These are phyloP conservation scores for Disparrhopalites patrizii DNA, from an alignment of 2,888 invertebrate species.

Conservation along the genomic window DNA sequence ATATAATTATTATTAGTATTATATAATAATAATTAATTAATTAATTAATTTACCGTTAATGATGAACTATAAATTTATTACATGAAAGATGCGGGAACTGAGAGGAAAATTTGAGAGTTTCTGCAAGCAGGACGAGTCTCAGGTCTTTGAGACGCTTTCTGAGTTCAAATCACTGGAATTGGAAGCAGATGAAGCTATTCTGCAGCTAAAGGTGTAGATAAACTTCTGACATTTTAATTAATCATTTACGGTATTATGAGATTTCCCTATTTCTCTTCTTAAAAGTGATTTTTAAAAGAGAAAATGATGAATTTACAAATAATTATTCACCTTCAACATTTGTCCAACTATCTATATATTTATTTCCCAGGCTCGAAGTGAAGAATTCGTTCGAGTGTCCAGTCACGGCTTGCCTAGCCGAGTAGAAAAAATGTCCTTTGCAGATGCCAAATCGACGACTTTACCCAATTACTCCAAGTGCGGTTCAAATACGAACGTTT, in stretches of 20 bases:
- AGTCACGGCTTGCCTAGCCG: slow-evolving; percentile 29
- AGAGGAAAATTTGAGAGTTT: slow-evolving; percentile 6
- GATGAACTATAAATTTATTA: too few species aligned
- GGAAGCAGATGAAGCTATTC: not conserved
- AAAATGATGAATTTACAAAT: too few species aligned
- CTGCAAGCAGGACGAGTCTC: not conserved
- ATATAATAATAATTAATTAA: too few species aligned
- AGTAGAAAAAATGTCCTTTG: slow-evolving; percentile 33
- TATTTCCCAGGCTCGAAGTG: slow-evolving; percentile 27
- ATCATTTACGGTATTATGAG: too few species aligned
- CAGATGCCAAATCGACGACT: slow-evolving; percentile 31
- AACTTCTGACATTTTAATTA: not conserved
- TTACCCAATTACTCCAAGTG: slow-evolving; percentile 43
- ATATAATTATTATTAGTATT: not conserved
- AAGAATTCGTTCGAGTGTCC: slow-evolving; percentile 27
- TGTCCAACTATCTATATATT: too few species aligned
- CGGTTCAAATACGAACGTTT: not conserved
- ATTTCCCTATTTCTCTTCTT: too few species aligned
- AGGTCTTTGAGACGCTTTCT: not conserved
- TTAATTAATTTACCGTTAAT: too few species aligned
- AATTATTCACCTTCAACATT: too few species aligned
- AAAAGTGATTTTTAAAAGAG: too few species aligned
- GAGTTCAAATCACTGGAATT: not conserved
- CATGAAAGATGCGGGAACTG: slow-evolving; percentile 6
- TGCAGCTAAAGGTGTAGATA: slow-evolving; percentile 1